Conservation (phyloP, 2,113 vertebrate species). For the Aldabrachelys gigantea region DNA sequence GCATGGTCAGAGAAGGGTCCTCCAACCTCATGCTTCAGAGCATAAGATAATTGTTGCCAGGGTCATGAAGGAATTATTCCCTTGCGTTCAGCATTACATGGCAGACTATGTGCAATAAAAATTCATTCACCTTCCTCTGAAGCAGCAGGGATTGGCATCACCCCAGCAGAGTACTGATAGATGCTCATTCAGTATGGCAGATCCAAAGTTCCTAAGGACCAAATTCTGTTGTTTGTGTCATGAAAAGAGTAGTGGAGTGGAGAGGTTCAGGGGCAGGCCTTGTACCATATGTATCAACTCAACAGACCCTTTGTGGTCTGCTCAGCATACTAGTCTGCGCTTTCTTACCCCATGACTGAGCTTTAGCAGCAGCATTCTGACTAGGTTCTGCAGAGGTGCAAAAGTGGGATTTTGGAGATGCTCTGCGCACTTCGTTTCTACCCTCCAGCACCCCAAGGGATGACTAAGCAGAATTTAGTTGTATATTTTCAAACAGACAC, state of each 20-base stretch:
- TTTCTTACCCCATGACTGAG: background rate
- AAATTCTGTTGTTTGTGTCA: fast-evolving
- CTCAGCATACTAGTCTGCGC: background rate
- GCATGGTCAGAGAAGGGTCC: background rate
- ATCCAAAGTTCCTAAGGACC: background rate
- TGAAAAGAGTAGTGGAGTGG: background rate
- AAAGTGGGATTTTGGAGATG: background rate
- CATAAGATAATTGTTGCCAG: background rate
- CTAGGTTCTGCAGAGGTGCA: background rate
- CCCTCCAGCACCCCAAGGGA: background rate
- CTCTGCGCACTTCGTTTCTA: fast-evolving
- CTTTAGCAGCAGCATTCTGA: background rate
- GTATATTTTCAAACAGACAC: background rate
- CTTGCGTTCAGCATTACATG: background rate
- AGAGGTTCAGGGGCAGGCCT: background rate
- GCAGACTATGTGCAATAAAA: background rate
- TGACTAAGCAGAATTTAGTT: background rate
- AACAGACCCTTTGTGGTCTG: fast-evolving
- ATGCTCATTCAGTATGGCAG: background rate
- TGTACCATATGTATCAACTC: background rate
- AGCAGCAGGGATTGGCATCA: background rate
- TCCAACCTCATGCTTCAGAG: background rate
- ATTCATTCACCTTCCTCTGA: background rate
- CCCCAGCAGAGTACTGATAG: fast-evolving
- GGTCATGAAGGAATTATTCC: background rate